Conservation (phyloP, 35 echinoderm and acorn worm species). For the Strongylocentrotus purpuratus region DNA sequence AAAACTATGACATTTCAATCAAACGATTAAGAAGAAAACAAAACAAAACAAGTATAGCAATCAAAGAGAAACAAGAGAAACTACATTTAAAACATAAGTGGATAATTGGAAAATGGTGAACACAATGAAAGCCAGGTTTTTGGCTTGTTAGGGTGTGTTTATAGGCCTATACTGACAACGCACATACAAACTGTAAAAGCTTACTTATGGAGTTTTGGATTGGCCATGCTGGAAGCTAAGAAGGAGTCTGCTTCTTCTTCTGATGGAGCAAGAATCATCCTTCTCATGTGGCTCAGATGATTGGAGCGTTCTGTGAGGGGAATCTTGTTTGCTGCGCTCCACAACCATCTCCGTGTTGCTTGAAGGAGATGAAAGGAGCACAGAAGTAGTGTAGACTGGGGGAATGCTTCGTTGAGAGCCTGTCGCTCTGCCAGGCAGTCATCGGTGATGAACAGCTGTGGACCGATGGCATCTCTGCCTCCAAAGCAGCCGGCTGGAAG, state of each 20-base stretch:
- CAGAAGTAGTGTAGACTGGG: conserved; percentile 48
- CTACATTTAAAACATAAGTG: no score
- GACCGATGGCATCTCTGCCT: conserved; percentile 59
- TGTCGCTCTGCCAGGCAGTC: conserved; percentile 59
- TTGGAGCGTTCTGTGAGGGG: not conserved
- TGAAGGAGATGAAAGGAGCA: conserved; percentile 78
- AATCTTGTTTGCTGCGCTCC: conserved; percentile 65
- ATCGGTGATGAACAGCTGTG: conserved; percentile 71
- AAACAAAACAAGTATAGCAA: no score
- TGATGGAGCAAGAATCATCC: conserved; percentile 50
- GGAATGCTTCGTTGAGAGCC: conserved; percentile 57
- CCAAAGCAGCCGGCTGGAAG: conserved; percentile 46
- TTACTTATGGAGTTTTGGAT: conserved; percentile 45
- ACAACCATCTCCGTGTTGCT: conserved; percentile 81
- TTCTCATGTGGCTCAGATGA: conserved; percentile 28
- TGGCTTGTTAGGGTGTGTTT: no score
- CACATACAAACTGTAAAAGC: no score
- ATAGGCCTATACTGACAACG: not conserved
- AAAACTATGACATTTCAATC: no score
- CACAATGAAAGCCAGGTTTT: no score
- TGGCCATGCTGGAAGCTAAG: not conserved
- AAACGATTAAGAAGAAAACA: no score
- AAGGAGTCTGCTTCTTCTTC: conserved; percentile 18
- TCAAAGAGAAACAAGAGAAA: no score
- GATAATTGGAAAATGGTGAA: no score